phyloP scores from a whole-genome alignment of 2,797 vertebrate genomes.

The Lagothrix lagotricha region DNA sequence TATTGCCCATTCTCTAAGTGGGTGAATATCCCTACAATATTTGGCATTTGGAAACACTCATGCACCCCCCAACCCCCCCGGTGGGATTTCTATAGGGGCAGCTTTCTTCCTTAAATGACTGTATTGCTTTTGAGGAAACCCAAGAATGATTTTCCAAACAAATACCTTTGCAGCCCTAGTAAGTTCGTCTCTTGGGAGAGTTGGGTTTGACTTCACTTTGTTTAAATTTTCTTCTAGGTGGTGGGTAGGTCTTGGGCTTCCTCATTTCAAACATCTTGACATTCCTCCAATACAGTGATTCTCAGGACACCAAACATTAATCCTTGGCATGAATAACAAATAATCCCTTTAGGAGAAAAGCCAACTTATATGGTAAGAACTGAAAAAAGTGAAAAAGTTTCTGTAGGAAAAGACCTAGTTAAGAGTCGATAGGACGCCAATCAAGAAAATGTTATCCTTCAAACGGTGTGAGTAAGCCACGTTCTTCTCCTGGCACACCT shows the following conservation, averaged over 20 bases:
- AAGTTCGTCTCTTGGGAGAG: neutral
- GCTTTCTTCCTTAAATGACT: neutral
- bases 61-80: fast-evolving
- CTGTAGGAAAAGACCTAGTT: slow-evolving; percentile 1
- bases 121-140: neutral
- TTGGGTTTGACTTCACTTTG: neutral
- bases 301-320: neutral
- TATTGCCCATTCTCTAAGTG: neutral
- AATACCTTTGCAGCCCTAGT: neutral
- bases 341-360: slow-evolving; percentile 6
- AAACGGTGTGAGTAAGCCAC: neutral
- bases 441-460: slow-evolving; percentile 32
- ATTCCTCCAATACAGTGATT: neutral
- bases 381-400: neutral
- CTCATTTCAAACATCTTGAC: neutral
- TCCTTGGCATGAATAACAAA: neutral
- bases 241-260: neutral
- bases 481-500: neutral
- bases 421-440: neutral
- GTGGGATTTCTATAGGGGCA: neutral
- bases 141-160: neutral
- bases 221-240: neutral
- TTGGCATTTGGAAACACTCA: neutral
- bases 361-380: neutral
- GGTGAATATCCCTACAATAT: neutral